phyloP scores from a whole-genome alignment of 1,140 invertebrate species.

The Conus betulinus region DNA sequence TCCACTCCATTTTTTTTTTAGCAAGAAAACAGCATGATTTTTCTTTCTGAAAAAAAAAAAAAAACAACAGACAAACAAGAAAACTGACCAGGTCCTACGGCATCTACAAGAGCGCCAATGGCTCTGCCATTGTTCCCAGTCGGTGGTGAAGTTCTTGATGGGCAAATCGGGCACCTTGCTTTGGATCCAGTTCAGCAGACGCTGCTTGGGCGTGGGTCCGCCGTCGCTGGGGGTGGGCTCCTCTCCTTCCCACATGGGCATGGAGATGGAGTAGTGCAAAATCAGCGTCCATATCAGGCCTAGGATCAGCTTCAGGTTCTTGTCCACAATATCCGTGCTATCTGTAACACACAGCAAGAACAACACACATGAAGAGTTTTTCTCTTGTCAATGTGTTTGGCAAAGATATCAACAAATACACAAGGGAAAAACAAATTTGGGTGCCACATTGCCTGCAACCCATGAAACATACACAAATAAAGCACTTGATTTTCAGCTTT shows the following conservation, averaged over 20 bases:
- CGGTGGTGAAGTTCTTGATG: conserved; percentile 93
- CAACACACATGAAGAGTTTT: background rate
- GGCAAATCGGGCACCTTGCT: conserved; percentile 86
- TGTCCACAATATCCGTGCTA: conserved; percentile 90
- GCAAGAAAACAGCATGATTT: no score
- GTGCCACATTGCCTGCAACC: background rate
- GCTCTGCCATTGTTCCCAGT: conserved; percentile 94
- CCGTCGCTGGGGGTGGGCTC: conserved; percentile 74
- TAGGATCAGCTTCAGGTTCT: conserved; percentile 93
- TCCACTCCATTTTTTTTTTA: no score
- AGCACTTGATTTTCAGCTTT: no score
- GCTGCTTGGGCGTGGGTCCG: conserved; percentile 90
- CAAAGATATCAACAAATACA: background rate
- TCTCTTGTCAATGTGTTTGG: background rate
- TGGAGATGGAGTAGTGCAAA: conserved; percentile 95
- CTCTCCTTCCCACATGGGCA: conserved; percentile 93
- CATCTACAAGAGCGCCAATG: conserved; percentile 93
- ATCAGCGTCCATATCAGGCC: conserved; percentile 97
- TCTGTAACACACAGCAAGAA: conserved; percentile 64
- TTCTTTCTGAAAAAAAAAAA: no score
- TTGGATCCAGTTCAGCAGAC: conserved; percentile 93
- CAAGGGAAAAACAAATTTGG: no score
- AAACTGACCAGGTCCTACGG: conserved; percentile 84
- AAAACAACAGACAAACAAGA: no score
- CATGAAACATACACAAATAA: no score